Evolutionary conservation across 2,888 invertebrate species (phyloP), one percentile per base, ranked within the genome.

Genomic region (Hoplodrina blanda): DNA sequence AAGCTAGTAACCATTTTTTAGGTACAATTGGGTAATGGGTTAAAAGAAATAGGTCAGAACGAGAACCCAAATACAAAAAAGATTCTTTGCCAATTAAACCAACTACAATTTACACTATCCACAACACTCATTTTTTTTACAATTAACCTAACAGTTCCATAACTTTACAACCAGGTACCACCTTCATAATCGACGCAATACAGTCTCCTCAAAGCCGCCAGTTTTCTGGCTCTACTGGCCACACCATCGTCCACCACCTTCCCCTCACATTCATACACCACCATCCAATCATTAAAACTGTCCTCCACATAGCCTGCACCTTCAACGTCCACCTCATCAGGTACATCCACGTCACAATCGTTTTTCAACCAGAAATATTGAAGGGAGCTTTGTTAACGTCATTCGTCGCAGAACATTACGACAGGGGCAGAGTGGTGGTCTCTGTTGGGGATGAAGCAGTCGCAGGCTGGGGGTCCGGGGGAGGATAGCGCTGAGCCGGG

Each of bases 351-450:
- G 19, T 80, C 84, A 65, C 61, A 62, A 61, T 80, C 82, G 65
- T 82, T 82, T 71, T 83, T 83, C 66, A 83, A 71, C 86, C 87
- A 85, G 80, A 85, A 85, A 60, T 76, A 63, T 60, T 81, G 76
- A 60, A 80, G 67, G 57, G 78, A 75, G 78, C 62, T 80, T 59
- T 73, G 94, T 94, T 94, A 94, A 84, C 90, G 93, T 95, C 95
- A 94, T 88, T 95, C 94, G n/a, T 95, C 96, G 86, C 96, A 96
- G 89, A 97, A 97, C 20, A 96, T 94, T 44, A 97, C 97, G n/a
- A 93, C 96, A 0, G 97, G 97, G 4, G 97, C 97, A 0, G 97
- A 97, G 86, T 96, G 95, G 81, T 96, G 96, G 85, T 93, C 95
- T 54, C 94, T 79, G 2, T 88, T 94, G 53, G 94, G 93, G 41